Percentiles rank a stretch among this genome's conserved stretches.
Conservation (phyloP, 2,113 vertebrate genomes). For the Orientallactaga bullata region DNA sequence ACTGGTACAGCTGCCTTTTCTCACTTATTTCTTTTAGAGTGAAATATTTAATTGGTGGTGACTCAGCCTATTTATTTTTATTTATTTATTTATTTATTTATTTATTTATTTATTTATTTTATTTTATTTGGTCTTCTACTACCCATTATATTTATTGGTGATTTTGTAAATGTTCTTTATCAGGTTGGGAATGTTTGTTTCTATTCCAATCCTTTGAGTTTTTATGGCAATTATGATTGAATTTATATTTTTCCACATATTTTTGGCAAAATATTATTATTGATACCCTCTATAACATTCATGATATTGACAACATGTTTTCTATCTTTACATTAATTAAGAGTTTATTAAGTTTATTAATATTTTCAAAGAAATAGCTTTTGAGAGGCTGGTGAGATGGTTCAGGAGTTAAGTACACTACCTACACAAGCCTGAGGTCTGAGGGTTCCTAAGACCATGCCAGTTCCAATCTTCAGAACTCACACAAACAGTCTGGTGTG, state of each 20-base stretch:
- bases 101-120: no score
- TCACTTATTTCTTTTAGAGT: neutral
- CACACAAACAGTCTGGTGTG: no score
- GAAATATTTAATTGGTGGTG: slow-evolving; percentile 5
- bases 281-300: neutral
- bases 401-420: no score
- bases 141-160: neutral
- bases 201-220: neutral
- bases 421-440: no score
- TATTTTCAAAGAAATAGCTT: no score
- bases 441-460: no score
- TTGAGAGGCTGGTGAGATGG: no score
- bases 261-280: neutral
- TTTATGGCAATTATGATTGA: slow-evolving; percentile 6
- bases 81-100: no score
- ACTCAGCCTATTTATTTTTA: neutral
- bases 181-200: slow-evolving; percentile 1
- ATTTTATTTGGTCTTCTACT: neutral
- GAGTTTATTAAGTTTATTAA: neutral
- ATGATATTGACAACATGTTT: neutral
- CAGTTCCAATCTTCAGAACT: no score
- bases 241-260: neutral
- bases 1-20: neutral
- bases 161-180: neutral
- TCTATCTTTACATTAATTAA: neutral